Evolutionary conservation across 2,888 invertebrate species (phyloP).

Genomic region (Perdita meconis): DNA sequence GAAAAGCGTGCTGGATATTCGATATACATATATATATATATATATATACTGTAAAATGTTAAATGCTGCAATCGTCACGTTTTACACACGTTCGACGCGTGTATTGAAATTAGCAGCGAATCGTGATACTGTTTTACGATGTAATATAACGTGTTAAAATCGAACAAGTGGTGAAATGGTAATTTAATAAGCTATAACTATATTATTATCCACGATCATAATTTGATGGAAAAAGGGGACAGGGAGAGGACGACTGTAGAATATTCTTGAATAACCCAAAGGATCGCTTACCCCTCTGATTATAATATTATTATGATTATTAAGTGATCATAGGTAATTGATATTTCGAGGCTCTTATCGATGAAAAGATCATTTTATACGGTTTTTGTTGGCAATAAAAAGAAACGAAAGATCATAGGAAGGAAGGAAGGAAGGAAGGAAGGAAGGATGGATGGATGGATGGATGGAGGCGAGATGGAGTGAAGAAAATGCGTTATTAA

Average conservation of each 20-base stretch:
- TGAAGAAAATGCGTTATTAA: slow-evolving; percentile 9
- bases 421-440: slow-evolving; percentile 16
- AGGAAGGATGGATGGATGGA: slow-evolving; percentile 17
- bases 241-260: slow-evolving; percentile 60
- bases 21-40: too few relatives aligned
- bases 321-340: slow-evolving; percentile 72
- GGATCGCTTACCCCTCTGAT: slow-evolving; percentile 64
- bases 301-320: slow-evolving; percentile 74
- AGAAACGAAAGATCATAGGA: slow-evolving; percentile 25
- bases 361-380: slow-evolving; percentile 69
- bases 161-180: slow-evolving; percentile 46
- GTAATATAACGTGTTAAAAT: slow-evolving; percentile 37
- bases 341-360: slow-evolving; percentile 73
- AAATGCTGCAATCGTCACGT: slow-evolving; percentile 42
- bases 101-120: slow-evolving; percentile 55
- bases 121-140: slow-evolving; percentile 45
- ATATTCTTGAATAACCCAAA: slow-evolving; percentile 69
- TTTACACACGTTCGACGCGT: slow-evolving; percentile 59
- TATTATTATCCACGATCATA: slow-evolving; percentile 51
- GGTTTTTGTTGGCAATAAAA: slow-evolving; percentile 59
- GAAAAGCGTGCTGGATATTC: too few relatives aligned
- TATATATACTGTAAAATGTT: slow-evolving; percentile 42
- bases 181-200: slow-evolving; percentile 59
- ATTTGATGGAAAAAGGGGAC: slow-evolving; percentile 42
- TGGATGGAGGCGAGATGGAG: too few relatives aligned